Evolutionary conservation across 1,140 invertebrate genomes (phyloP), one percentile per base, ranked within the genome.

Genomic region (Helicoverpa zea): DNA sequence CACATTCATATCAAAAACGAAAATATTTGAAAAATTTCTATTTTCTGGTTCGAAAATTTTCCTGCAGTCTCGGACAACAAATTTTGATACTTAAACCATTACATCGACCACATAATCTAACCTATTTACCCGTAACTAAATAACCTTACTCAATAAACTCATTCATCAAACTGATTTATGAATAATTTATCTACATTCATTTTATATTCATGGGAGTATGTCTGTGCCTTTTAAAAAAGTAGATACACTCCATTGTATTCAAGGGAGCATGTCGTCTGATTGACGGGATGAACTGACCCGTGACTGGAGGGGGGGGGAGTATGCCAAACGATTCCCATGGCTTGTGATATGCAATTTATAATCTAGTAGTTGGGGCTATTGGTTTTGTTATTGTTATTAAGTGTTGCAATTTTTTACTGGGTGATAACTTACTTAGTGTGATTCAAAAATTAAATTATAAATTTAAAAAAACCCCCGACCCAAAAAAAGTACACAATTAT

Each of bases 151-250:
- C 52, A 13, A 16, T 18, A 64, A 11, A 7, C 59, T 52, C 47
- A 64, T 77, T 77, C 68, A 64, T 66, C 75, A 77, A 23, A 63
- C 59, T 66, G 75, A 77, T 77, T 77, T 77, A 77, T 77, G 61
- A 63, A 77, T 68, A 68, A 58, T 63, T 51, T 51, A 63, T 66
- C 29, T 77, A 54, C 59, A 63, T 47, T 77, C 47, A 77, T 77
- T 77, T 77, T 52, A 64, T 77, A 77, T 66, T 66, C 75, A 51
- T 77, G 43, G 75, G 54, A 66, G 75, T 77, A 77, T 77, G 58
- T 76, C 73, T 13, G 58, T 30, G 74, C 75, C 49, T 66, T 77
- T 77, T 43, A 43, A 77, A 77, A 77, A 77, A 77, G 75, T 77
- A 64, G 49, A 77, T 66, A 61, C n/a, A 10, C 49, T 64, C 61